These are phyloP conservation scores for Idaea dimidiata DNA, from an alignment of 2,888 invertebrate genomes.

Conservation along the genomic window DNA sequence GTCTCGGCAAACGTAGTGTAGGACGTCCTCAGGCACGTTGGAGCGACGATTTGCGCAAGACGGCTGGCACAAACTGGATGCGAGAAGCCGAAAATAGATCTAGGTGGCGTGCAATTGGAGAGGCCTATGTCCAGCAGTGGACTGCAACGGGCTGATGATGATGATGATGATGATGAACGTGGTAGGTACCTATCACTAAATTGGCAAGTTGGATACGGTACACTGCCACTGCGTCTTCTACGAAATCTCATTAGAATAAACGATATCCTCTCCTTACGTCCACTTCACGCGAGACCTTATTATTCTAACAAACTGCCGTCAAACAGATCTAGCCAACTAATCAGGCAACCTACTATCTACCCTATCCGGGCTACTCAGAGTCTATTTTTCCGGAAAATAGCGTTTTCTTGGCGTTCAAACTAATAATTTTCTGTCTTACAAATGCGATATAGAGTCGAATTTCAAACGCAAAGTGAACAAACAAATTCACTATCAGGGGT, in stretches of 20 bases:
- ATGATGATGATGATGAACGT: conserved; percentile 7
- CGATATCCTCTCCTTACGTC: conserved; percentile 80
- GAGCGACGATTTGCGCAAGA: too few species aligned
- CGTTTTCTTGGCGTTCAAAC: conserved; percentile 11
- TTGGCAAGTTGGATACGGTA: conserved; percentile 40
- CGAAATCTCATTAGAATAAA: conserved; percentile 80
- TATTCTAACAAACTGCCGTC: conserved; percentile 79
- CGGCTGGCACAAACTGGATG: too few species aligned
- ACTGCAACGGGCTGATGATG: too few species aligned
- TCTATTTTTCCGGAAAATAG: conserved; percentile 40
- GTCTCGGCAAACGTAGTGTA: too few species aligned
- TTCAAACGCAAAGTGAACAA: conserved; percentile 44
- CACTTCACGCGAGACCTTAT: conserved; percentile 77
- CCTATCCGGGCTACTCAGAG: conserved; percentile 39
- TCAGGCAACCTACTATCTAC: conserved; percentile 37
- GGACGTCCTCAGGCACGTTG: too few species aligned
- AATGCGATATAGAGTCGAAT: conserved; percentile 45
- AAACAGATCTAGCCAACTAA: conserved; percentile 54
- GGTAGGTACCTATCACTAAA: background rate
- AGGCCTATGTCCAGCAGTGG: too few species aligned
- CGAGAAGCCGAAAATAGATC: too few species aligned
- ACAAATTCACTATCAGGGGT: conserved; percentile 61
- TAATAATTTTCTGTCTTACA: conserved; percentile 48
- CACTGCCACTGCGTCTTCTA: conserved; percentile 50
- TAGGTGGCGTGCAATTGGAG: too few species aligned